Evolutionary conservation across 2,888 invertebrate genomes (phyloP).

Genomic region (Noctua janthina): DNA sequence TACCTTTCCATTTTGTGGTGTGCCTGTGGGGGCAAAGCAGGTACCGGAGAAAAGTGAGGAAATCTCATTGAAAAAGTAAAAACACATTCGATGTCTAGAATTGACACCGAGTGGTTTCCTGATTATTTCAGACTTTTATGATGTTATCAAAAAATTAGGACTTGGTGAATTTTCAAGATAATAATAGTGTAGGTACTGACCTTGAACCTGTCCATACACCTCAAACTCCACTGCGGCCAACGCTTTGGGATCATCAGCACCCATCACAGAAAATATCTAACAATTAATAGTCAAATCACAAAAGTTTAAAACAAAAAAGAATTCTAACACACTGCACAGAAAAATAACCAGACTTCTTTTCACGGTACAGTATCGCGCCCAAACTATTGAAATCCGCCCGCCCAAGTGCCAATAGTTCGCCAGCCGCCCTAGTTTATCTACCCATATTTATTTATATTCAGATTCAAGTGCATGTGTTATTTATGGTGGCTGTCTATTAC

Average conservation of each 20-base stretch:
- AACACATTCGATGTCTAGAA: neutral
- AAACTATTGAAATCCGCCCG: conserved; percentile 73
- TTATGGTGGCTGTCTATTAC: conserved; percentile 56
- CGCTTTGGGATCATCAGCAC: conserved; percentile 90
- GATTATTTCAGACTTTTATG: neutral
- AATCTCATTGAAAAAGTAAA: neutral
- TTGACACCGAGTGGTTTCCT: neutral
- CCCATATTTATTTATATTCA: conserved; percentile 58
- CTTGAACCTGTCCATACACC: conserved; percentile 97
- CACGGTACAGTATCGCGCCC: conserved; percentile 47
- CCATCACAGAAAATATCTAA: conserved; percentile 82
- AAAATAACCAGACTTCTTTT: conserved; percentile 33
- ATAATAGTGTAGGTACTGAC: conserved; percentile 82
- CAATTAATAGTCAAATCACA: neutral
- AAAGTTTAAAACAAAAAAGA: neutral
- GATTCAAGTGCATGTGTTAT: conserved; percentile 63
- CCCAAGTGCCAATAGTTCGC: conserved; percentile 78
- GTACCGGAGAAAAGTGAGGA: neutral
- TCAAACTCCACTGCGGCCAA: conserved; percentile 96
- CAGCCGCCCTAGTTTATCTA: conserved; percentile 71
- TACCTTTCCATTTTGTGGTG: neutral
- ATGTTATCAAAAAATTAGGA: neutral
- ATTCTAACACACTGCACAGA: conserved; percentile 23
- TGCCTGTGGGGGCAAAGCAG: neutral
- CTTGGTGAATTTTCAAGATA: neutral